Percentiles rank a stretch among this genome's conserved stretches.
Conservation (phyloP, 2,888 invertebrate species). For the Ctena decussata region DNA sequence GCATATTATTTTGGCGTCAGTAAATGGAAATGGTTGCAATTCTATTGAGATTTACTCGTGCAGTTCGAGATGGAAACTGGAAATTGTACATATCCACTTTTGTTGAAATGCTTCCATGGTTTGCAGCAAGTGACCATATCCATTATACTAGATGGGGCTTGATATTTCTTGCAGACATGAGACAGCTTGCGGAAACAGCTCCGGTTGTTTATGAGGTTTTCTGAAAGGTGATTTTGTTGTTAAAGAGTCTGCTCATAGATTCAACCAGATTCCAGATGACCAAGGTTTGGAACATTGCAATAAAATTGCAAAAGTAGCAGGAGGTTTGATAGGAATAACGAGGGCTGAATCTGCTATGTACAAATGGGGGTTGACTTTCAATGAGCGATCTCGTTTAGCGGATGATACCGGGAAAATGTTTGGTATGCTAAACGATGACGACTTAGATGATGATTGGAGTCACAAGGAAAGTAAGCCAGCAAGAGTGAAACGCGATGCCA, state of each 20-base stretch:
- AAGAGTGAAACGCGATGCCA: not conserved
- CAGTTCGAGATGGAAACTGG: not conserved
- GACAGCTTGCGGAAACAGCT: not conserved
- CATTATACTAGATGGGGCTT: not conserved
- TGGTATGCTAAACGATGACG: not conserved
- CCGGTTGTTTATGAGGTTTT: not conserved
- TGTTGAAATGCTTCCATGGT: not conserved
- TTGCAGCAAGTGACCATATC: not conserved
- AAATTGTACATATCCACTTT: constrained; percentile 15
- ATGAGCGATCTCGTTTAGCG: not conserved
- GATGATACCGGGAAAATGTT: not conserved
- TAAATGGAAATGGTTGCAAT: not conserved
- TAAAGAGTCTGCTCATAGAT: not conserved
- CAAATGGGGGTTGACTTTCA: constrained; percentile 19
- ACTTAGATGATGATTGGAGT: not conserved
- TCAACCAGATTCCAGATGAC: constrained; percentile 35
- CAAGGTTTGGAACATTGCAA: constrained; percentile 33
- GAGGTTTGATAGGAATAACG: constrained; percentile 42
- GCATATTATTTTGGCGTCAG: not conserved
- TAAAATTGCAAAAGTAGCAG: constrained; percentile 11
- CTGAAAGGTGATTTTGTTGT: constrained; percentile 19
- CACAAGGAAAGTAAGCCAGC: not conserved
- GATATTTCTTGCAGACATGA: not conserved
- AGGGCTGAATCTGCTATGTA: constrained; percentile 25
- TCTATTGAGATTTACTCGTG: not conserved